Evolutionary conservation across 2,113 vertebrate genomes (phyloP), one percentile per base, ranked within the genome.

Genomic region (Lipophrys pholis): DNA sequence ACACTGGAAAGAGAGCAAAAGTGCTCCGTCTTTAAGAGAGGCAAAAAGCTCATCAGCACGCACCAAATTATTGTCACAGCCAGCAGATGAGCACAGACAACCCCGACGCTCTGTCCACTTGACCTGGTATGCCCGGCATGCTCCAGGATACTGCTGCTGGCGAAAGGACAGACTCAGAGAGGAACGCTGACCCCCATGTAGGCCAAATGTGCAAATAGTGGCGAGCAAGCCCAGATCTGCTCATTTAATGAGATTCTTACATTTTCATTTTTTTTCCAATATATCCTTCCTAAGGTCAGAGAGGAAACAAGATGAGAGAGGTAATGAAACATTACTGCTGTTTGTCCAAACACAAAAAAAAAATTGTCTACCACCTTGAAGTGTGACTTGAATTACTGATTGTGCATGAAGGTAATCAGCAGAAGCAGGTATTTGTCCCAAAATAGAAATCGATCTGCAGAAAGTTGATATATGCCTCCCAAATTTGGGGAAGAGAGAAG

Each of bases 91-190:
- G 52, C 56, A 60, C 45, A 57, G 39, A 64, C 49, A 43, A 80
- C 43, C 67, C 49, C 30, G 5, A 6, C 30, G 46, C 52, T 66
- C 53, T 70, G 54, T 75, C 35, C 66, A 66, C 66, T 86, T 86
- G 73, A 86, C 55, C 60, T 64, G 17, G 6, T 11, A 62, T 41
- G 58, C n/a, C 67, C 11, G 6, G 15, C 43, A 30, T 74, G 57
- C 50, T 59, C 14, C 5, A 52, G 60, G 63, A 75, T 2, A 45
- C 36, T 5, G 54, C 73, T 53, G 60, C 74, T 51, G 68, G 59
- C 56, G 30, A 17, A 69, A 48, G 21, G 40, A 50, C 43, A 39
- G 36, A 42, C 46, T 73, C 40, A 6, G n/a, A 57, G 14, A 58
- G 16, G 30, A 17, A 57, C 36, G 30, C 49, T 61, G 43, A 67